Evolutionary conservation across 2,113 vertebrate genomes (phyloP).

Genomic region (Rana temporaria): DNA sequence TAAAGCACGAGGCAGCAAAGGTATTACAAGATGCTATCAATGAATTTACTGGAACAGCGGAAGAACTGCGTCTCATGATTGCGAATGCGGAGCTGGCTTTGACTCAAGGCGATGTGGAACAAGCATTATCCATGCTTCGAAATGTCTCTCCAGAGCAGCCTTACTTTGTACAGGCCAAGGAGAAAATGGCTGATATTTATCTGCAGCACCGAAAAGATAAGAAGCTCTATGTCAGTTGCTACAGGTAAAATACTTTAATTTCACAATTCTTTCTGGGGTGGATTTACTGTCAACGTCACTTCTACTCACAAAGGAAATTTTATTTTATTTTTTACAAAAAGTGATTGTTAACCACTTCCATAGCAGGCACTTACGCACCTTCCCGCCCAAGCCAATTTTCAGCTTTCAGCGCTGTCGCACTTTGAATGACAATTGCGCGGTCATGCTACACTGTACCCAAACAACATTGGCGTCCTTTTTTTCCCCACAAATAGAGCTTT

Average conservation of each 20-base stretch:
- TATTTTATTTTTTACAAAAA: too few relatives aligned
- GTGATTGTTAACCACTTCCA: too few relatives aligned
- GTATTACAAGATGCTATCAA: slow-evolving; percentile 95
- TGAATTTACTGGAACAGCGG: slow-evolving; percentile 92
- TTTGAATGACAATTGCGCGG: too few relatives aligned
- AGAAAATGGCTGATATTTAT: slow-evolving; percentile 96
- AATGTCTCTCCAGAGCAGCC: slow-evolving; percentile 88
- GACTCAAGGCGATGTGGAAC: slow-evolving; percentile 85
- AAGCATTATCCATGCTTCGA: slow-evolving; percentile 89
- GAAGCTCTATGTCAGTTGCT: slow-evolving; percentile 89
- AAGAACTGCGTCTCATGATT: slow-evolving; percentile 90
- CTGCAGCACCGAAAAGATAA: slow-evolving; percentile 92
- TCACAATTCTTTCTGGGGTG: too few relatives aligned
- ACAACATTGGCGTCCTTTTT: too few relatives aligned
- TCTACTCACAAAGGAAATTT: too few relatives aligned
- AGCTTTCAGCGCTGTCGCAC: too few relatives aligned
- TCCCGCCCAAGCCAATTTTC: too few relatives aligned
- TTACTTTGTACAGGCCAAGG: slow-evolving; percentile 93
- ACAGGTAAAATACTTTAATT: slow-evolving; percentile 77
- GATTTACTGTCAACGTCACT: too few relatives aligned
- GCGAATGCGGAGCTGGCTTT: slow-evolving; percentile 91
- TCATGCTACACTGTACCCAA: too few relatives aligned
- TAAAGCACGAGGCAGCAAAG: slow-evolving; percentile 93
- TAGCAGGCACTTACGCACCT: too few relatives aligned
- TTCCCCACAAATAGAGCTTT: too few relatives aligned